Evolutionary conservation across 2,888 invertebrate genomes (phyloP), one percentile per base, ranked within the genome.

Genomic region (Syrphus vitripennis): DNA sequence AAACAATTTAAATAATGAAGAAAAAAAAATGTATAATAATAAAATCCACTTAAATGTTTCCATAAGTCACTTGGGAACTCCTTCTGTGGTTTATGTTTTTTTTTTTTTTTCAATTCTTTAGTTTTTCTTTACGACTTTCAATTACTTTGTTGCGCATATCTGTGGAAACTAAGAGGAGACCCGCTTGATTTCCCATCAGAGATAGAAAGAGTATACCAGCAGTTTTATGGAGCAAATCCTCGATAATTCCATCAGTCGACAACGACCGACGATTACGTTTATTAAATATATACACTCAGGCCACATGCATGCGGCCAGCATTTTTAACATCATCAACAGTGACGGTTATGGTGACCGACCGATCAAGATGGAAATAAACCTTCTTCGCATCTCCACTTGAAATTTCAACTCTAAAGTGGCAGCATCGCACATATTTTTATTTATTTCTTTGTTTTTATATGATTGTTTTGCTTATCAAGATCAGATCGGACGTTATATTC

Each of bases 381-480:
- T 63, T 48, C 37, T 29, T 4, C n/a, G n/a, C 53, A 65, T 59
- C 29, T 29, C 10, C 24, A 34, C 34, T 61, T 21, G 6, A 57
- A 70, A 65, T 55, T 57, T 71, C 48, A 29, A 63, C 61, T 55
- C 59, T n/a, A 67, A 79, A 83, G 79, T 75, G 70, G 69, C 83
- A 79, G 59, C 74, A 75, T 79, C 50, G n/a, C n/a, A 69, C 70
- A 65, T 75, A 34, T 21, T 34, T 34, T 14, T 4, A 14, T 63
- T 29, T 45, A 29, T 14, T 48, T 42, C 14, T 31, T 67, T 34
- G 21, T 40, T 24, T 12, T 19, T 34, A n/a, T n/a, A n/a, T n/a
- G n/a, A n/a, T n/a, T n/a, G 12, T 67, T 26, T 72, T 21, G 14
- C 42, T 83, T 79, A 83, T 83, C 83, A 75, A 70, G 83, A 83